Evolutionary conservation across 2,888 invertebrate species (phyloP).

Genomic region (Eilema caniola): DNA sequence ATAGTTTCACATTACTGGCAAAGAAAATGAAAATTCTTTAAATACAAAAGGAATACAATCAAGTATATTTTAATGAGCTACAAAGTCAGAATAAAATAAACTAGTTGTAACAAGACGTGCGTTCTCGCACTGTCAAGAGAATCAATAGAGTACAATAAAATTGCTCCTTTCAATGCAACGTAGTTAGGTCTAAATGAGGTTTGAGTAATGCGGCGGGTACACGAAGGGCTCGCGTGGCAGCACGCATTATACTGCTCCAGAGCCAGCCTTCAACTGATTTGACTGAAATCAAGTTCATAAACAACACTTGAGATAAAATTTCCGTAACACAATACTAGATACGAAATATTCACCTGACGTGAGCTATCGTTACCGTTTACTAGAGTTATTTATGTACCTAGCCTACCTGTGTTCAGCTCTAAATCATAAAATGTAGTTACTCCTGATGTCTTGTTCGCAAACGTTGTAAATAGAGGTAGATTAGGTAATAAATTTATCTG

Average conservation of each 20-base stretch:
- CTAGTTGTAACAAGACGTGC: conserved; percentile 68
- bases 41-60: conserved; percentile 47
- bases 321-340: conserved; percentile 52
- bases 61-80: conserved; percentile 65
- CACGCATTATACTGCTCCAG: conserved; percentile 64
- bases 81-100: conserved; percentile 72
- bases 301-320: conserved; percentile 50
- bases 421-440: conserved; percentile 45
- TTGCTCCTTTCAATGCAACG: conserved; percentile 81
- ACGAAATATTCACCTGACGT: conserved; percentile 46
- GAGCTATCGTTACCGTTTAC: conserved; percentile 42
- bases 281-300: conserved; percentile 55
- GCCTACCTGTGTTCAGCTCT: conserved; percentile 36
- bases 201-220: conserved; percentile 81
- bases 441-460: conserved; percentile 31
- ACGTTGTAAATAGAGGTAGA: conserved; percentile 25
- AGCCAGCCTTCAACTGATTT: conserved; percentile 60
- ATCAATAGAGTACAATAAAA: conserved; percentile 86
- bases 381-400: conserved; percentile 43
- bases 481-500: conserved; percentile 19
- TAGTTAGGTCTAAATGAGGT: conserved; percentile 85
- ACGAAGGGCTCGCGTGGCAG: conserved; percentile 81
- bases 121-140: conserved; percentile 76
- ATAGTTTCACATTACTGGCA: neutral
- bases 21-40: conserved; percentile 10